phyloP scores from a whole-genome alignment of 2,888 invertebrate species.

The Amphipoea oculea region DNA sequence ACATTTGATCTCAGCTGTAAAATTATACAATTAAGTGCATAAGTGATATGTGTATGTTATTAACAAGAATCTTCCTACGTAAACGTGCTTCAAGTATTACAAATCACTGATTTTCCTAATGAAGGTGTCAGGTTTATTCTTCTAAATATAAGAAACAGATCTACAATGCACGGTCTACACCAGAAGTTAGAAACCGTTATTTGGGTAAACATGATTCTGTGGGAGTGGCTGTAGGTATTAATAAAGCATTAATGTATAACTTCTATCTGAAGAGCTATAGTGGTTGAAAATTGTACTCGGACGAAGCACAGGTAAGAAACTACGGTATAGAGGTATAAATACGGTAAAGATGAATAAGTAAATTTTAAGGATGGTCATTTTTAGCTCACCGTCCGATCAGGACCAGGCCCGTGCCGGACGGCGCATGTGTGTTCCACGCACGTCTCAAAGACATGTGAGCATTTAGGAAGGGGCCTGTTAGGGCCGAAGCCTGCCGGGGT shows the following conservation, averaged over 20 bases:
- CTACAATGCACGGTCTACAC: too few relatives aligned
- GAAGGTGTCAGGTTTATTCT: background rate
- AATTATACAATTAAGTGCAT: slow-evolving; percentile 32
- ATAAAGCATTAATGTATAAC: background rate
- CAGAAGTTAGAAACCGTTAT: background rate
- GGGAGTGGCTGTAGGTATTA: background rate
- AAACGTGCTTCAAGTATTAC: slow-evolving; percentile 7
- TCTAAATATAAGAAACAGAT: background rate
- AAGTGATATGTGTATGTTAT: background rate
- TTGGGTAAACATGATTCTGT: background rate
- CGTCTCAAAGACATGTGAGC: too few relatives aligned
- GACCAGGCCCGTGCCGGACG: too few relatives aligned
- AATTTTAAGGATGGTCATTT: background rate
- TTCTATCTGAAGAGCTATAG: too few relatives aligned
- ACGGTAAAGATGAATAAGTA: background rate
- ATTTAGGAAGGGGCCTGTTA: too few relatives aligned
- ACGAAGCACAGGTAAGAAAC: background rate
- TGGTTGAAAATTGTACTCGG: background rate
- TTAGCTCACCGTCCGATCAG: too few relatives aligned
- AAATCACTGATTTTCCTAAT: background rate
- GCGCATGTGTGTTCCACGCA: too few relatives aligned
- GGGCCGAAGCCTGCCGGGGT: too few relatives aligned
- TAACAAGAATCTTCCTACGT: background rate
- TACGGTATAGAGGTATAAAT: too few relatives aligned
- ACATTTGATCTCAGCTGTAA: slow-evolving; percentile 14